Conservation (phyloP, 2,113 vertebrate genomes). For the Hucho hucho region DNA sequence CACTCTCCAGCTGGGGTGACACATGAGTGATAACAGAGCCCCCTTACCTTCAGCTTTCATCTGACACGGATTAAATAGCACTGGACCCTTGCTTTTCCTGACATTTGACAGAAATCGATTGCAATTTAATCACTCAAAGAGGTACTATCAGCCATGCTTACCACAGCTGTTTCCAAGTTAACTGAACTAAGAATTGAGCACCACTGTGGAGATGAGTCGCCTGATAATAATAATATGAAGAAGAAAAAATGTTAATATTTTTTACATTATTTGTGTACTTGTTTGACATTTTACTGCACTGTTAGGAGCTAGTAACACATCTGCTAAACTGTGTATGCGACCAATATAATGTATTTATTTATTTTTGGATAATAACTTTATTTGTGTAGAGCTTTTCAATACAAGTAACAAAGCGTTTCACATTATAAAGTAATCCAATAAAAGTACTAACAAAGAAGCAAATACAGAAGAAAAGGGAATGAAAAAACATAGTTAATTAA, state of each 20-base stretch:
- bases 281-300: too few species aligned
- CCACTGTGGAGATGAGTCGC: not conserved
- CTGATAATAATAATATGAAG: constrained; percentile 35
- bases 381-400: too few species aligned
- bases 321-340: too few species aligned
- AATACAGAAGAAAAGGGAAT: too few species aligned
- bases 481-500: too few species aligned
- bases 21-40: constrained; percentile 86
- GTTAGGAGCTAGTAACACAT: too few species aligned
- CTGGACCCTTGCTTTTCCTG: constrained; percentile 76
- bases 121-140: constrained; percentile 80
- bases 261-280: too few species aligned
- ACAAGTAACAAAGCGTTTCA: too few species aligned
- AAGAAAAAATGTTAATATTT: not conserved
- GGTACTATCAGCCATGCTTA: constrained; percentile 70
- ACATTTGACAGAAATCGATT: constrained; percentile 90
- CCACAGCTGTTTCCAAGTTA: constrained; percentile 70
- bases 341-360: too few species aligned
- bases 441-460: too few species aligned
- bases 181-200: constrained; percentile 18
- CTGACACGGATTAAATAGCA: constrained; percentile 84
- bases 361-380: too few species aligned
- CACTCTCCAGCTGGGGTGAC: constrained; percentile 62
- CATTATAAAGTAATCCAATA: too few species aligned
- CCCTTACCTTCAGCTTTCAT: constrained; percentile 79